A percentile compares a stretch with the other conserved stretches of the same genome.
phyloP scores from a whole-genome alignment of 2,888 invertebrate genomes.

The Strigamia crassipes region DNA sequence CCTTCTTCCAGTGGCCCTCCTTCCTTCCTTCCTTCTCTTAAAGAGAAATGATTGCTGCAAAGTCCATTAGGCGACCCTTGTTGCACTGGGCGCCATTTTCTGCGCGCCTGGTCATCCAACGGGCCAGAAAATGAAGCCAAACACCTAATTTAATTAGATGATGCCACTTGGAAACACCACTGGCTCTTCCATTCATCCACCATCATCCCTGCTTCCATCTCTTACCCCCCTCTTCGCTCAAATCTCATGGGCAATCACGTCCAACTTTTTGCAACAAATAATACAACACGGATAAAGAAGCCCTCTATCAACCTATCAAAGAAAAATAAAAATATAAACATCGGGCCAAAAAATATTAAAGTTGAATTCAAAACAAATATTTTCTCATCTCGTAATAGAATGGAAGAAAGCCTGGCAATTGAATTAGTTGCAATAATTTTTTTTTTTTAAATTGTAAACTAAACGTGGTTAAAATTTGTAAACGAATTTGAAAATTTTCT shows the following conservation, averaged over 20 bases:
- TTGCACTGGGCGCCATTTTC: conserved; percentile 21
- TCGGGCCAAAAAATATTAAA: no score
- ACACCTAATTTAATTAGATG: conserved; percentile 21
- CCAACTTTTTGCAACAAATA: conserved; percentile 21
- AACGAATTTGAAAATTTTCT: no score
- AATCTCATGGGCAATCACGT: conserved; percentile 21
- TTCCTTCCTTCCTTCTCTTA: background rate
- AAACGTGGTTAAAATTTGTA: no score
- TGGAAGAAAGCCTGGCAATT: no score
- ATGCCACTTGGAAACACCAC: conserved; percentile 11
- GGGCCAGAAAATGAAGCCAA: conserved; percentile 21
- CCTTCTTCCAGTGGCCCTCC: background rate
- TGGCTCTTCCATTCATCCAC: conserved; percentile 10
- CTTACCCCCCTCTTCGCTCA: background rate
- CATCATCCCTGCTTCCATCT: background rate
- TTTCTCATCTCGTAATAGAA: no score
- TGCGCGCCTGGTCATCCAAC: conserved; percentile 21
- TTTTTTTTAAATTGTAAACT: no score
- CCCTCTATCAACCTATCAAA: background rate
- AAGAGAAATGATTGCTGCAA: conserved; percentile 21
- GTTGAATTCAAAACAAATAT: no score
- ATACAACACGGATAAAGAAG: background rate
- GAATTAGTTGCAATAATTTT: no score
- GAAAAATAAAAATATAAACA: background rate
- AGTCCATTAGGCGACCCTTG: conserved; percentile 16